Evolutionary conservation across 1,140 invertebrate genomes (phyloP), one percentile per base, ranked within the genome.

Genomic region (Drosophila subpulchrella): DNA sequence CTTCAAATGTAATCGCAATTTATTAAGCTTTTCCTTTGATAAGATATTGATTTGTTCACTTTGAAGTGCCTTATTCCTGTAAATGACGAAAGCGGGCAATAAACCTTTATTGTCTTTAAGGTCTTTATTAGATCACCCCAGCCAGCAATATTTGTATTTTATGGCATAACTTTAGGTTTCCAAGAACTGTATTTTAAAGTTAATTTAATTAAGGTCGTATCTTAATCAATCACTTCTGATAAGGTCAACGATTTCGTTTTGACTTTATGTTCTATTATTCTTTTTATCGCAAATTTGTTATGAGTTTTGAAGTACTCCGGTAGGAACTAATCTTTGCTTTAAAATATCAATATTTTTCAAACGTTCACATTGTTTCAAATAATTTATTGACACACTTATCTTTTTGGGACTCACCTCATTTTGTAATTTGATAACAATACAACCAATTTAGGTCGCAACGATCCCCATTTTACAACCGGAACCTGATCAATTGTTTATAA

Each of bases 1-100:
- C 50, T 39, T 56, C 15, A 24, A 70, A 24, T 38, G 17, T 34
- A 67, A 46, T 56, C 11, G 15, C 4, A 27, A 62, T 67, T 48
- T 55, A 46, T 46, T 47, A 13, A 36, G 13, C 17, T n/a, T 34
- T 65, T 47, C 0, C 32, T n/a, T 1, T 17, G 67, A 70, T 70
- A 68, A 70, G 67, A 70, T 70, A 68, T 68, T 70, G 67, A 56
- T 68, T 70, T n/a, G 61, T 7, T 70, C 24, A 55, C 34, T 38
- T 13, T 70, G 48, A 67, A 70, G 32, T 32, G 66, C 34, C 50
- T 56, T 70, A 68, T 70, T 70, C 41, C 62, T 20, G 65, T 46
- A 10, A 27, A 53, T 70, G 50, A 68, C 66, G 17, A 55, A 42
- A 53, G 20, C 10, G 30, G 48, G 6, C 39, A 11, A 55, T 68